phyloP scores from a whole-genome alignment of 2,888 invertebrate species.

The Augochlorella aurata region DNA sequence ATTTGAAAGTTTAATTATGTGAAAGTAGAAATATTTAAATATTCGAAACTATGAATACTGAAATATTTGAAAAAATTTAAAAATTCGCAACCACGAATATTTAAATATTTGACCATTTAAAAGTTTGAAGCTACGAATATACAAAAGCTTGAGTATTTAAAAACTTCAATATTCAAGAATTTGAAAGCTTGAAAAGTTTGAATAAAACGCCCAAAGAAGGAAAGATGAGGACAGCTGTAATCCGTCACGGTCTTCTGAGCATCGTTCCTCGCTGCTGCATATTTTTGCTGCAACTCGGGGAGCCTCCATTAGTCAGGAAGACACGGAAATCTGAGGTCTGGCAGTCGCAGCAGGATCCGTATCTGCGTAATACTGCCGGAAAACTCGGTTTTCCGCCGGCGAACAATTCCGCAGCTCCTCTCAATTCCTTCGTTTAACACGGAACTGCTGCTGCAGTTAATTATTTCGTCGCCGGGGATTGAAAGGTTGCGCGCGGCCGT shows the following conservation, averaged over 20 bases:
- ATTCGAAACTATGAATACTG: background rate
- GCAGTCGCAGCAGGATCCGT: background rate
- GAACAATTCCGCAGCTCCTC: background rate
- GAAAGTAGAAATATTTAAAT: background rate
- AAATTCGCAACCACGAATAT: background rate
- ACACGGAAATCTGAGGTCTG: background rate
- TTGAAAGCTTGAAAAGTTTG: no score
- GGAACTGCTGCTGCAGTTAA: slow-evolving; percentile 14
- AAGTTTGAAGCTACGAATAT: no score
- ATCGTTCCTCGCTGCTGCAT: background rate
- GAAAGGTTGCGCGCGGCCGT: background rate
- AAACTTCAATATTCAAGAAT: no score
- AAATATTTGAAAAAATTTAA: background rate
- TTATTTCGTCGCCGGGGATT: slow-evolving; percentile 16
- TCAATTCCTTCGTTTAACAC: slow-evolving; percentile 1
- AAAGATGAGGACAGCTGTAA: background rate
- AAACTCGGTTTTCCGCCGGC: background rate
- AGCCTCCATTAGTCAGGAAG: background rate
- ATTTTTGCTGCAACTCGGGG: background rate
- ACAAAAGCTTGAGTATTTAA: no score
- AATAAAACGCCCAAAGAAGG: background rate
- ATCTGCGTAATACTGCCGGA: background rate
- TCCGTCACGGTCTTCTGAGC: background rate
- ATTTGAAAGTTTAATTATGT: background rate
- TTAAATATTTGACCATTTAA: no score